Conservation (phyloP, 2,113 vertebrate genomes). For the Ciconia maguari region DNA sequence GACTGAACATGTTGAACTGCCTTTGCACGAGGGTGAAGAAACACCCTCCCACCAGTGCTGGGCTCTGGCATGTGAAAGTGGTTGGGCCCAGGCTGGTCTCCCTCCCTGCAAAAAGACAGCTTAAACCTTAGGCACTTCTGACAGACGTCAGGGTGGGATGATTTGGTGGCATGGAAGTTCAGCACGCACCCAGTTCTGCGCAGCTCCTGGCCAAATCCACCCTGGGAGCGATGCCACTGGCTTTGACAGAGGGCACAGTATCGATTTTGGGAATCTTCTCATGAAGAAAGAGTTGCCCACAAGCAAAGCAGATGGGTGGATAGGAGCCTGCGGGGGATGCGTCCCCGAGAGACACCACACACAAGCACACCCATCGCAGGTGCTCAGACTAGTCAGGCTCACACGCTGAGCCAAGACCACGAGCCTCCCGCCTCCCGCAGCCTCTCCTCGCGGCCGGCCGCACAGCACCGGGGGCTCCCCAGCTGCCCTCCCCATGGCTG, state of each 20-base stretch:
- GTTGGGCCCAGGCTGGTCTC: neutral
- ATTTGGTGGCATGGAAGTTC: neutral
- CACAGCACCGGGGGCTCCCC: neutral
- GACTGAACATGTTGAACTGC: neutral
- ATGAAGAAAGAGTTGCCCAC: constrained; percentile 13
- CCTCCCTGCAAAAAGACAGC: neutral
- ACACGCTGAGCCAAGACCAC: neutral
- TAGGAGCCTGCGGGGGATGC: constrained; percentile 5
- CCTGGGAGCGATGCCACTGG: neutral
- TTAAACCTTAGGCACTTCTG: neutral
- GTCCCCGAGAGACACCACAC: neutral
- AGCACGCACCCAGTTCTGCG: accelerated
- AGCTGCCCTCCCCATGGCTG: neutral
- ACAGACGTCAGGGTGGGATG: neutral
- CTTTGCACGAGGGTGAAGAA: neutral
- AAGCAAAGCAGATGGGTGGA: neutral
- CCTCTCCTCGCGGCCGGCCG: accelerated
- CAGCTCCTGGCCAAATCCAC: neutral
- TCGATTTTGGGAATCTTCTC: neutral
- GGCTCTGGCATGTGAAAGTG: neutral
- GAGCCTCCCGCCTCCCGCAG: neutral
- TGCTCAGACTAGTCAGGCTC: constrained; percentile 7
- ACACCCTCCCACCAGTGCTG: accelerated
- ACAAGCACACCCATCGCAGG: neutral
- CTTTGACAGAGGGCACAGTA: neutral